Conservation (phyloP, 2,888 invertebrate genomes). For the Tenthredo distinguenda region DNA sequence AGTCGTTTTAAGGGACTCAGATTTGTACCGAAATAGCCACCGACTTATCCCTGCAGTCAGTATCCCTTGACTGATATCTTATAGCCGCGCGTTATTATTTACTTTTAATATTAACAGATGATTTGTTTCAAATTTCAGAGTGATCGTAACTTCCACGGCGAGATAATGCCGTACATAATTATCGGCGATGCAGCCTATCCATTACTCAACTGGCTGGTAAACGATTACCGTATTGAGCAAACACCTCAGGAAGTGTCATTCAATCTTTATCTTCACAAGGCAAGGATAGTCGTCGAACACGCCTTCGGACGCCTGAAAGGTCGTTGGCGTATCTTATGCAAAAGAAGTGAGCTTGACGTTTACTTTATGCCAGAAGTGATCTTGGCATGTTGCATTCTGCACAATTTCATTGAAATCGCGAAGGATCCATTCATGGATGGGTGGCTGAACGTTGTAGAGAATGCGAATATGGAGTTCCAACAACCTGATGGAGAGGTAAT, state of each 20-base stretch:
- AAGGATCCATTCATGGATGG: not conserved
- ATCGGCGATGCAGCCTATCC: not conserved
- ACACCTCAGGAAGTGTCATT: not conserved
- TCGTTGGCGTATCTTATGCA: not conserved
- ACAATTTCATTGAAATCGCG: not conserved
- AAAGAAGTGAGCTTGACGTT: not conserved
- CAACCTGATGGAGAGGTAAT: not conserved
- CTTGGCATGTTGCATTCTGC: not conserved
- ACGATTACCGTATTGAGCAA: not conserved
- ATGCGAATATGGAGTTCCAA: not conserved
- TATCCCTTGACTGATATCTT: not conserved
- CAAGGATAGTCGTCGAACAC: conserved; percentile 2
- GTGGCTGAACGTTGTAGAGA: not conserved
- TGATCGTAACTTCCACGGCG: not conserved
- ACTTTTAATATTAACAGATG: not conserved
- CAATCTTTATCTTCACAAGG: not conserved
- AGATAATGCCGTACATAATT: not conserved
- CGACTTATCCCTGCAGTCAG: not conserved
- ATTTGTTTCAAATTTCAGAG: not conserved
- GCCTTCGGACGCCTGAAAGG: not conserved
- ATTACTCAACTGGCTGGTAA: not conserved
- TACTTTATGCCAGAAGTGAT: not conserved
- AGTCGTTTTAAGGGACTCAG: conserved; percentile 50
- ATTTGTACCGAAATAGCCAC: conserved; percentile 38
- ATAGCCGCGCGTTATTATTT: not conserved